These are phyloP conservation scores for Ischnus inquisitorius DNA, from an alignment of 2,888 invertebrate species.

Conservation along the genomic window DNA sequence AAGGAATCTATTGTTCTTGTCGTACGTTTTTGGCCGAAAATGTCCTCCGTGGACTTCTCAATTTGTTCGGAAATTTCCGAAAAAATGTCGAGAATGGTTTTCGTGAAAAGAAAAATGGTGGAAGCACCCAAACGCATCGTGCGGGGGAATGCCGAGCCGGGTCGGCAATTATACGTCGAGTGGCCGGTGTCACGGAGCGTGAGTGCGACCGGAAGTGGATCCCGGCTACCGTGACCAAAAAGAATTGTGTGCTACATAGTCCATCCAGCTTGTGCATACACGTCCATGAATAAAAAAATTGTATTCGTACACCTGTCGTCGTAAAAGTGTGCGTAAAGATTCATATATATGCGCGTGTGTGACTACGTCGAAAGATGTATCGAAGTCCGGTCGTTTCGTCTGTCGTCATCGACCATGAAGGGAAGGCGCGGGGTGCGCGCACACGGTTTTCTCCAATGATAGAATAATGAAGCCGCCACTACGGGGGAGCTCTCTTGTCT, in stretches of 20 bases:
- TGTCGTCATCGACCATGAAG: constrained; percentile 67
- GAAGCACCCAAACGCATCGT: constrained; percentile 41
- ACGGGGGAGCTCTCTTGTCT: not conserved
- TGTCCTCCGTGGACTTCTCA: too few species aligned
- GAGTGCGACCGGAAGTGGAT: constrained; percentile 80
- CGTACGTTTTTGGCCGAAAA: too few species aligned
- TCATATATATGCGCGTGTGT: constrained; percentile 18
- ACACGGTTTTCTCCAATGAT: constrained; percentile 51
- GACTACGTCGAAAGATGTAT: constrained; percentile 57
- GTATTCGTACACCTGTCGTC: constrained; percentile 16
- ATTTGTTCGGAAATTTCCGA: constrained; percentile 50
- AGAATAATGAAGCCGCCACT: constrained; percentile 35
- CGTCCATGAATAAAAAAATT: constrained; percentile 14
- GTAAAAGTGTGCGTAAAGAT: not conserved
- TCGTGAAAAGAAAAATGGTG: constrained; percentile 42
- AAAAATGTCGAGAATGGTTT: not conserved
- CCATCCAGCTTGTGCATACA: constrained; percentile 2
- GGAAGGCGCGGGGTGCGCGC: constrained; percentile 15
- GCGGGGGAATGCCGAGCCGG: constrained; percentile 38
- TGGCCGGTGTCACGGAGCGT: constrained; percentile 76
- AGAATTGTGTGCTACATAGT: constrained; percentile 72
- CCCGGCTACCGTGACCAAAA: constrained; percentile 81
- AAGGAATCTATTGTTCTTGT: too few species aligned
- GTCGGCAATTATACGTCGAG: constrained; percentile 69
- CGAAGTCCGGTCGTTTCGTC: constrained; percentile 60